Evolutionary conservation across 2,888 invertebrate genomes (phyloP), one percentile per base, ranked within the genome.

Genomic region (Sarcophaga variegata): DNA sequence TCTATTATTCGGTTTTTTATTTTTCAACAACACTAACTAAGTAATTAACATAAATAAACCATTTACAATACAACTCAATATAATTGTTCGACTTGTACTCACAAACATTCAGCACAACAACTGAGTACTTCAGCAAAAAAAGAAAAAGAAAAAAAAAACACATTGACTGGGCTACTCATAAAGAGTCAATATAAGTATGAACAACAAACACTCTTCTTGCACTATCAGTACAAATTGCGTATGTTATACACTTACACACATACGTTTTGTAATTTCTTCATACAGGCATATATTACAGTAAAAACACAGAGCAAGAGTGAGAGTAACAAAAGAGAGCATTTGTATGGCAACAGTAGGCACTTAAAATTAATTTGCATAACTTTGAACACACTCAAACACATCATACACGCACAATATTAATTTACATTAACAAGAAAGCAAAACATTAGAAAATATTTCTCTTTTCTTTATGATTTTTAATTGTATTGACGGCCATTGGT

Each of bases 171-270:
- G 82, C 87, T 87, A 87, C 87, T 89, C 89, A 89, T 89, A 89
- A 89, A 86, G 88, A 89, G 88, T 89, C 88, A 88, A 8, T 47
- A 88, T 88, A 88, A 82, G 62, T 69, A 59, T 47, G 60, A 49
- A 27, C 11, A 11, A 64, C 14, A 20, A 11, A 64, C 14, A 14
- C 70, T 67, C 6, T 25, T 14, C 54, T 47, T 17, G 0, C 8
- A 49, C 1, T 49, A 3, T 2, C 17, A 3, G 3, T 20, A 25
- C 47, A 47, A 69, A 54, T 59, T 6, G 37, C 6, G 1, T 37
- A 37, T 2, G 37, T 6, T 37, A 37, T 37, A 37, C 37, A 76
- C n/a, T 27, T 22, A 20, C 59, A 54, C 67, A 69, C 37, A 37
- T 10, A 37, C 37, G 10, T 37, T 37, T 37, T 37, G 37, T 10